phyloP scores from a whole-genome alignment of 2,113 vertebrate species.

The Tor tambroides region DNA sequence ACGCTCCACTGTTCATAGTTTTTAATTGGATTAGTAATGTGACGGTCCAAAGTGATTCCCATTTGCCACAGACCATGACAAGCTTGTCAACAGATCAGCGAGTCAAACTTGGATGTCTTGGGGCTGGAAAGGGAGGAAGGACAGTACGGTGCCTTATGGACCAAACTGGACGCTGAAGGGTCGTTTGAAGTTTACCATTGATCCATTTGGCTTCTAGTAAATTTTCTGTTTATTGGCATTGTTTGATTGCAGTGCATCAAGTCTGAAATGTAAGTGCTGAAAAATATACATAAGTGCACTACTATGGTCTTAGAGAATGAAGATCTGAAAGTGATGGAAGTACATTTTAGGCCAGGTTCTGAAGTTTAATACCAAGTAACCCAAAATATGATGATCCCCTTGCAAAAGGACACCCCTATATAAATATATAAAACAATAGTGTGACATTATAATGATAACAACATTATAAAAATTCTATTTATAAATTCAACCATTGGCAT shows the following conservation, averaged over 20 bases:
- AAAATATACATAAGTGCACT: neutral
- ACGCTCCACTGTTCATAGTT: slow-evolving; percentile 69
- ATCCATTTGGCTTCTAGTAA: slow-evolving; percentile 17
- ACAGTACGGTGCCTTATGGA: neutral
- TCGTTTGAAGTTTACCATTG: slow-evolving; percentile 77
- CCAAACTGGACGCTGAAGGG: slow-evolving; percentile 7
- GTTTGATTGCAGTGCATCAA: neutral
- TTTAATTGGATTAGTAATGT: slow-evolving; percentile 76
- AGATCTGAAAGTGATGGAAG: neutral
- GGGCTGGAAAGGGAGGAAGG: neutral
- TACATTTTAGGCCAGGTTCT: neutral
- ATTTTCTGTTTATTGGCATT: neutral
- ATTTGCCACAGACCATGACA: slow-evolving; percentile 64
- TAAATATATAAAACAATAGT: no score
- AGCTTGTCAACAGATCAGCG: slow-evolving; percentile 67
- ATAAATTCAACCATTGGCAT: no score
- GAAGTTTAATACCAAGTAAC: neutral
- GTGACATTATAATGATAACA: no score
- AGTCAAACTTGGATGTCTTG: slow-evolving; percentile 64
- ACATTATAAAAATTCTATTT: no score
- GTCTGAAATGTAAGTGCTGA: neutral
- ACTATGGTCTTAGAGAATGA: neutral
- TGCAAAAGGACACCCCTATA: no score
- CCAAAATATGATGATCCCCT: no score
- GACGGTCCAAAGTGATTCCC: slow-evolving; percentile 65